Evolutionary conservation across 2,888 invertebrate genomes (phyloP).

Genomic region (Agonopterix subpropinquella): DNA sequence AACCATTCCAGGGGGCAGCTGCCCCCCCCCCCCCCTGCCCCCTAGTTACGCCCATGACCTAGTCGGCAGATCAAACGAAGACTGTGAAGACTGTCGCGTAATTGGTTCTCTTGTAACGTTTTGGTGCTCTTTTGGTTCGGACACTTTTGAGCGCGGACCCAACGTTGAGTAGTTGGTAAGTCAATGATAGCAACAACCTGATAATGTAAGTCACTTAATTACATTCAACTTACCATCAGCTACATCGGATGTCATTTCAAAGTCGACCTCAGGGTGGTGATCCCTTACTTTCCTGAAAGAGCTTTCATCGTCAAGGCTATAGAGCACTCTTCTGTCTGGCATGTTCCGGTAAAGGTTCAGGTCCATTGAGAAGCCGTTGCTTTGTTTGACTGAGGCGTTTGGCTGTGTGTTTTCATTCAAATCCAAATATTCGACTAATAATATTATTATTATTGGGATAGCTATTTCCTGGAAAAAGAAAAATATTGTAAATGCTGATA

Average conservation of each 20-base stretch:
- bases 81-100: too few relatives aligned
- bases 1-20: too few relatives aligned
- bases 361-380: constrained; percentile 16
- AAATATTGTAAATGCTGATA: too few relatives aligned
- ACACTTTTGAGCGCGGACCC: too few relatives aligned
- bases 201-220: too few relatives aligned
- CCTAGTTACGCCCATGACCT: too few relatives aligned
- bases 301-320: constrained; percentile 10
- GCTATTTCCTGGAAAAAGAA: constrained; percentile 35
- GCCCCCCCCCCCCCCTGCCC: too few relatives aligned
- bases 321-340: constrained; percentile 23
- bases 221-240: constrained; percentile 21
- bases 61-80: too few relatives aligned
- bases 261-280: constrained; percentile 19
- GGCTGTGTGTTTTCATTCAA: constrained; percentile 7
- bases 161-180: too few relatives aligned
- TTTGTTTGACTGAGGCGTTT: not conserved
- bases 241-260: constrained; percentile 18
- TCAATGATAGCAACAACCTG: too few relatives aligned
- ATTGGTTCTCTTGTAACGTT: too few relatives aligned
- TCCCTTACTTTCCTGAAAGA: constrained; percentile 11
- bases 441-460: constrained; percentile 29
- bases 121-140: too few relatives aligned
- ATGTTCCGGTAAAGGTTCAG: constrained; percentile 29
- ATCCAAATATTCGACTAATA: constrained; percentile 16